Base-by-base conservation (phyloP, 92 coral and sea anemone species). In the Parazoanthus atlanticus region DNA sequence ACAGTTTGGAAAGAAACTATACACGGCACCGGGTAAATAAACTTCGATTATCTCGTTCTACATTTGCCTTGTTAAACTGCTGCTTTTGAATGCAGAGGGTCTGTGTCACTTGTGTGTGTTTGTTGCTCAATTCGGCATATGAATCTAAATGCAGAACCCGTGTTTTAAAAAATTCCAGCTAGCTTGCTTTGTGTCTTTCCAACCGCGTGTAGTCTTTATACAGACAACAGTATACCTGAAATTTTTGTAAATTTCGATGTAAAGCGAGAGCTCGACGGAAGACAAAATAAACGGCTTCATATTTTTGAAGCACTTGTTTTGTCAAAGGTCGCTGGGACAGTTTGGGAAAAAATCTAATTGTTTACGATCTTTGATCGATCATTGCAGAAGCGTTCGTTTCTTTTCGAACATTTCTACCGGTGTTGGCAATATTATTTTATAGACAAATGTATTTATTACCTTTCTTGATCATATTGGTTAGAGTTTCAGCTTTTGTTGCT, bases 301-400 rank as follows among this genome's bases (percentile, higher is more conserved):
- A 38, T 36, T 36, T 32, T 70, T 41, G 32, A 36, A 40, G 38
- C 30, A 36, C 58, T 38, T 84, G 74, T 40, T 82, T 66, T 34
- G 71, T 40, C 46, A 58, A 33, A 75, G 79, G 79, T 26, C 54
- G 78, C 61, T 15, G 34, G 29, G 25, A 80, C 43, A 30, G 58
- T 41, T 78, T 80, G 29, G 21, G 17, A 36, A 80, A 54, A 80
- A 80, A 54, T 80, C 84, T 30, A 52, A 28, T 43, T 84, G 78
- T 69, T 84, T 84, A 84, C 77, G 87, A 84, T 49, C 87, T 84
- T 84, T 84, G 87, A 84, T 84, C 79, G 79, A 71, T 84, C 87
- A 49, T 84, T 19, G 21, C 28, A n/a, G 79, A 47, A 83, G 54
- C 79, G 64, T n/a, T 25, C 77, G 75, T 65, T 31, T 64, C 23